Evolutionary conservation across 2,797 vertebrate genomes (phyloP), one percentile per base, ranked within the genome.

Genomic region (Sphenodon punctatus): DNA sequence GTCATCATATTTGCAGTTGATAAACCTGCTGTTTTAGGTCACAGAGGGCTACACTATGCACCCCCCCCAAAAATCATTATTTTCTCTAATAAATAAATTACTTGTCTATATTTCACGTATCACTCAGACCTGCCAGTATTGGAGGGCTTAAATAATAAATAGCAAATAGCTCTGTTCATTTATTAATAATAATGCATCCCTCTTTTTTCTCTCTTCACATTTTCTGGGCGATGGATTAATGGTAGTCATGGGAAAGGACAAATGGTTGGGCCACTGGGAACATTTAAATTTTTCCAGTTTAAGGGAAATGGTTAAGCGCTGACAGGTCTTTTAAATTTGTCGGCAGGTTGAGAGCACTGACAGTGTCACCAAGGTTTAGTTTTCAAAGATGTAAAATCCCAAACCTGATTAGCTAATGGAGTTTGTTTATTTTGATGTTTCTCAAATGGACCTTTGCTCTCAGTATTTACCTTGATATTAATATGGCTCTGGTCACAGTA

Each of bases 21-120:
- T 95, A 95, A 96, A 93, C 90, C 91, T 88, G 88, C 91, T 91
- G 92, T 69, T 93, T 92, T 88, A 88, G 95, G 94, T 95, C 94
- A 94, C 80, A 91, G 83, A 90, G 88, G 93, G 86, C 94, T 95
- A 89, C 84, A 85, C 83, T 93, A 83, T 2, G 84, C 82, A 78
- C 4, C 78, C 85, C 17, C 3, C 8, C 23, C 55, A 61, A 87
- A 95, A 96, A 96, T 96, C 94, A 95, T 96, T 96, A 96, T 96
- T 96, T 96, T 95, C 71, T 88, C 92, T 96, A 96, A 96, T 96
- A 97, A 96, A 96, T 96, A 96, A 97, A 96, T 96, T 95, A 96
- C 93, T 95, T 94, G 94, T 91, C 93, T 95, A 91, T 96, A 96
- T 95, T 96, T 96, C 96, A 95, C 94, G 91, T 93, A 96, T 96